Evolutionary conservation across 2,113 vertebrate genomes (phyloP), one percentile per base, ranked within the genome.

Genomic region (Eurystomus gularis): DNA sequence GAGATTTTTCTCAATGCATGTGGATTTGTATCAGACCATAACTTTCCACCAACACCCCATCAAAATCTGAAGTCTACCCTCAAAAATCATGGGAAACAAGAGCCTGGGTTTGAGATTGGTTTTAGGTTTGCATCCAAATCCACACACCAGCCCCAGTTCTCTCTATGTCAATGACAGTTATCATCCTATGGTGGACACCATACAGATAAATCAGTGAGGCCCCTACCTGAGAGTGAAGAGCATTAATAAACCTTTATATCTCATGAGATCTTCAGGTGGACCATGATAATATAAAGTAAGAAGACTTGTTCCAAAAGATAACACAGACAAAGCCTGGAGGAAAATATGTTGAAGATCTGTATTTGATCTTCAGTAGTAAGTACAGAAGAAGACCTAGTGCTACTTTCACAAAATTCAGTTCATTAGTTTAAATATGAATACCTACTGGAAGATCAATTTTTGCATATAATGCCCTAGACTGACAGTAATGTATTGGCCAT

Each of bases 401-500:
- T 75, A 55, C 14, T 64, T 70, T 55, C 37, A 81, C 37, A 35
- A 95, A 90, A 75, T 86, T 62, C 2, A 68, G 68, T 78, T 93
- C 16, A 68, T 92, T 84, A 46, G 33, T 84, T 97, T 62, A 79
- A 72, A 75, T 72, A 76, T 26, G 44, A 95, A 89, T 60, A 79
- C 39, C 73, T 84, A 40, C 5, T 46, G 31, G 82, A 97, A 75
- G 48, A 88, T 76, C 17, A 91, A 29, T 78, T 92, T 93, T 93
- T 90, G 57, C 83, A 91, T 87, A 80, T 68, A 93, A 93, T 72
- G 57, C 20, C 40, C 24, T 83, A 62, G 69, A 73, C 88, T 96
- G 94, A 96, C 78, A 90, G 66, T 82, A 95, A 85, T 75, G 26
- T 85, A 66, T 90, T 96, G 91, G 91, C 73, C 54, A 69, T 65